Conservation (phyloP, 2,888 invertebrate genomes). For the Uloborus plumipes region DNA sequence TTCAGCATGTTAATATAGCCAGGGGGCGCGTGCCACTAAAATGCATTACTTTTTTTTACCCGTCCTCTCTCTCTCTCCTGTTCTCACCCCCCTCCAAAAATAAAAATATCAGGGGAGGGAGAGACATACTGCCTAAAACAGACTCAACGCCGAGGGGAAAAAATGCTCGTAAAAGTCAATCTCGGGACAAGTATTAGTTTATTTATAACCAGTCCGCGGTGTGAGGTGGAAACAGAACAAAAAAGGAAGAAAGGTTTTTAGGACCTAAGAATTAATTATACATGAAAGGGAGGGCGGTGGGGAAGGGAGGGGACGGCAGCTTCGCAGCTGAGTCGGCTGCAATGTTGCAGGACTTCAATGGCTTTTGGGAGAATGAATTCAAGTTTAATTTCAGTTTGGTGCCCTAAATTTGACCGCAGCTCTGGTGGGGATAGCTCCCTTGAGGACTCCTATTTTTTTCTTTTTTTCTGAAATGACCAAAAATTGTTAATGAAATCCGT, state of each 20-base stretch:
- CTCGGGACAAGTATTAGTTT: conserved; percentile 48
- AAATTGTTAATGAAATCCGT: no score
- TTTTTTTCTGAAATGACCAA: no score
- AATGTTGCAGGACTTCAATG: no score
- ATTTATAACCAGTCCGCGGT: conserved; percentile 43
- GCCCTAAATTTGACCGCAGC: no score
- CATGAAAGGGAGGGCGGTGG: conserved; percentile 11
- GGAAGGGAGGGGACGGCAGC: background rate
- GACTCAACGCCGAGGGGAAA: conserved; percentile 5
- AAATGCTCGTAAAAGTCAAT: conserved; percentile 54
- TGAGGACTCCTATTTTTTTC: no score
- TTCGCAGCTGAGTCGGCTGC: no score
- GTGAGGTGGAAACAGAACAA: background rate
- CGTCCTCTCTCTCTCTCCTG: background rate
- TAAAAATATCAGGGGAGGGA: conserved; percentile 25
- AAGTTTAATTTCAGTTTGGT: no score
- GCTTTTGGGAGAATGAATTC: no score
- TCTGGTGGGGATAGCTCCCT: no score
- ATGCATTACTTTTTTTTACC: background rate
- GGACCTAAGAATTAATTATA: conserved; percentile 52
- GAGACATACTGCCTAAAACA: conserved; percentile 28
- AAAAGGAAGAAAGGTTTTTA: conserved; percentile 22
- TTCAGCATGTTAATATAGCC: conserved; percentile 13
- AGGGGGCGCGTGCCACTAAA: background rate
- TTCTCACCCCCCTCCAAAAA: conserved; percentile 39